These are phyloP conservation scores for Noctua janthina DNA, from an alignment of 2,888 invertebrate species.

Conservation along the genomic window DNA sequence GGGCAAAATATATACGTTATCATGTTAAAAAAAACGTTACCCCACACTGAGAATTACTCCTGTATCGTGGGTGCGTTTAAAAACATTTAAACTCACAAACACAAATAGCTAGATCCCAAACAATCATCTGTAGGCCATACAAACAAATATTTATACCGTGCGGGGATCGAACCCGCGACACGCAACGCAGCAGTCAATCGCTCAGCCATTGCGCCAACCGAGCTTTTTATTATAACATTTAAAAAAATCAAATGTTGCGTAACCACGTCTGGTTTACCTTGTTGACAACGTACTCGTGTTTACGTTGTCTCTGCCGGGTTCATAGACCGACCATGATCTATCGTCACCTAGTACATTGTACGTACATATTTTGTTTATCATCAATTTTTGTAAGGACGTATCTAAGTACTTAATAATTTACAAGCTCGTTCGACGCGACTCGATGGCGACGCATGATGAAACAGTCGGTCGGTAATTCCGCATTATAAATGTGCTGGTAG, in stretches of 20 bases:
- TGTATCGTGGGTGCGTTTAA: not conserved
- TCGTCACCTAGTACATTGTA: conserved; percentile 71
- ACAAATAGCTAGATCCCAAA: not conserved
- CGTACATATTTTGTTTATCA: conserved; percentile 38
- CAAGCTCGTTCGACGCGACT: conserved; percentile 35
- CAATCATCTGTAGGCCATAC: not conserved
- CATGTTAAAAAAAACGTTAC: not conserved
- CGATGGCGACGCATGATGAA: conserved; percentile 37
- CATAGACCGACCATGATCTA: conserved; percentile 82
- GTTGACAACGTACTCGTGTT: conserved; percentile 74
- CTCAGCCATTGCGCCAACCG: not conserved
- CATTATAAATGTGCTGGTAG: conserved; percentile 35
- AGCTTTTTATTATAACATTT: not conserved
- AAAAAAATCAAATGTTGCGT: conserved; percentile 61
- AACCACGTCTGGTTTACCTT: conserved; percentile 81
- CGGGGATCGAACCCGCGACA: not conserved
- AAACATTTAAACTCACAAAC: not conserved
- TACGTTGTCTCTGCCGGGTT: conserved; percentile 79
- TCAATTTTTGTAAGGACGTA: conserved; percentile 34
- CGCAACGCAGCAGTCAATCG: not conserved
- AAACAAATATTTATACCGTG: not conserved
- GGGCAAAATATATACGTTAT: conserved; percentile 65
- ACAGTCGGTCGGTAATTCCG: conserved; percentile 21
- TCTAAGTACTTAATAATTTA: conserved; percentile 37
- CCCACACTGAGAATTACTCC: not conserved